Percentiles rank a stretch among this genome's conserved stretches.
Conservation (phyloP, 1,140 invertebrate genomes). For the Hyposmocoma kahamanoa region DNA sequence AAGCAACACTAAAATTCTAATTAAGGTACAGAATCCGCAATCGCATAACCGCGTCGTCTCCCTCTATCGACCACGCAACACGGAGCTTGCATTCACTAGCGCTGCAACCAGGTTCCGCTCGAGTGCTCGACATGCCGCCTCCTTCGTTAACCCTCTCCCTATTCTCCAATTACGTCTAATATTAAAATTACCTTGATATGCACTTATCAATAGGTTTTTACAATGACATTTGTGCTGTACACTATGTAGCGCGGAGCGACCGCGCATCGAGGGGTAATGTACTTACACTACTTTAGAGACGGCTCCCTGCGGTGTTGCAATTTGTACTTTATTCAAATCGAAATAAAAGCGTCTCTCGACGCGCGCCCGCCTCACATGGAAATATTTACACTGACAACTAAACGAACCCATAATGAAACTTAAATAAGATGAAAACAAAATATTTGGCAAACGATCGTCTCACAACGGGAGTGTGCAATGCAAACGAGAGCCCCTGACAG, state of each 20-base stretch:
- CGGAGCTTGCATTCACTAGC: background rate
- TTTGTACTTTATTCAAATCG: slow-evolving; percentile 38
- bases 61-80: background rate
- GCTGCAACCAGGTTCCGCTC: slow-evolving; percentile 21
- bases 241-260: slow-evolving; percentile 31
- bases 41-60: background rate
- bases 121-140: slow-evolving; percentile 12
- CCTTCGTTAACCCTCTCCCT: slow-evolving; percentile 10
- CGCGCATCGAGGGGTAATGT: slow-evolving; percentile 23
- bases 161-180: slow-evolving; percentile 49
- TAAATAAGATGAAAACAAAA: slow-evolving; percentile 41
- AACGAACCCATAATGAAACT: slow-evolving; percentile 33
- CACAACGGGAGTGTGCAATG: slow-evolving; percentile 29
- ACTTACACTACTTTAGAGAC: slow-evolving; percentile 28
- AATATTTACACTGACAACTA: slow-evolving; percentile 59
- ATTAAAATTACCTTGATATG: slow-evolving; percentile 68
- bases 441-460: slow-evolving; percentile 51
- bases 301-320: slow-evolving; percentile 23
- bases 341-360: slow-evolving; percentile 22
- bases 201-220: slow-evolving; percentile 63
- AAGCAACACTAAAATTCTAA: no score
- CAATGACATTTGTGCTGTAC: slow-evolving; percentile 70
- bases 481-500: slow-evolving; percentile 20
- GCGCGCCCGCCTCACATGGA: slow-evolving; percentile 20
- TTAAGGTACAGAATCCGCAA: background rate